phyloP scores from a whole-genome alignment of 2,797 vertebrate species.

The Graptemys geographica region DNA sequence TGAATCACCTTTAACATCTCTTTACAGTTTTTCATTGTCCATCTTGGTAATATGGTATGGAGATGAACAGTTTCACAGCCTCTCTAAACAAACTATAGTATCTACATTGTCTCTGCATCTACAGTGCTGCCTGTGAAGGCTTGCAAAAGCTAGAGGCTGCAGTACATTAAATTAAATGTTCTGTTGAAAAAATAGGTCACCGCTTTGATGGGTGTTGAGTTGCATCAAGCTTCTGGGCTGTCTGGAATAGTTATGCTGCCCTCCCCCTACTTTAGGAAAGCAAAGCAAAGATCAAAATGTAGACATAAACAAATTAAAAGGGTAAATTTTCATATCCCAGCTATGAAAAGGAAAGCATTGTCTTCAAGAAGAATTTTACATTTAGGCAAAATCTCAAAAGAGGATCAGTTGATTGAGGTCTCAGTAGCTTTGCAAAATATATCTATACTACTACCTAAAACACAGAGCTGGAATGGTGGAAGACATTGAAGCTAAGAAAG shows the following conservation, averaged over 20 bases:
- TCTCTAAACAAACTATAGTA: neutral
- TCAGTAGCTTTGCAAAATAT: neutral
- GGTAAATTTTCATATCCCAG: neutral
- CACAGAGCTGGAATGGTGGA: neutral
- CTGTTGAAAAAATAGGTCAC: neutral
- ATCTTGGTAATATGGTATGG: neutral
- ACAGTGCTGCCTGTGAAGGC: neutral
- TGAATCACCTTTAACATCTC: neutral
- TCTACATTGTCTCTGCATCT: neutral
- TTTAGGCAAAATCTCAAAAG: rapidly evolving
- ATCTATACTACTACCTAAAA: neutral
- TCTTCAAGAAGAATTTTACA: neutral
- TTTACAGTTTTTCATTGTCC: neutral
- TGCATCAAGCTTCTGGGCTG: neutral
- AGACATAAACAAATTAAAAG: neutral
- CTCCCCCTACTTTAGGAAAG: neutral
- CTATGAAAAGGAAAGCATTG: neutral
- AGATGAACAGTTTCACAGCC: constrained; percentile 14
- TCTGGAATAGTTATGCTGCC: neutral
- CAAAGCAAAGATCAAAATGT: neutral
- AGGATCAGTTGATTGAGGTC: neutral
- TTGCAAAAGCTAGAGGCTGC: neutral
- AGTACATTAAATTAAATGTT: neutral
- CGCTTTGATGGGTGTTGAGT: neutral
- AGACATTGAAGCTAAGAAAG: neutral